Base-by-base conservation (phyloP, 2,113 vertebrate species). In the Callopanchax toddi region DNA sequence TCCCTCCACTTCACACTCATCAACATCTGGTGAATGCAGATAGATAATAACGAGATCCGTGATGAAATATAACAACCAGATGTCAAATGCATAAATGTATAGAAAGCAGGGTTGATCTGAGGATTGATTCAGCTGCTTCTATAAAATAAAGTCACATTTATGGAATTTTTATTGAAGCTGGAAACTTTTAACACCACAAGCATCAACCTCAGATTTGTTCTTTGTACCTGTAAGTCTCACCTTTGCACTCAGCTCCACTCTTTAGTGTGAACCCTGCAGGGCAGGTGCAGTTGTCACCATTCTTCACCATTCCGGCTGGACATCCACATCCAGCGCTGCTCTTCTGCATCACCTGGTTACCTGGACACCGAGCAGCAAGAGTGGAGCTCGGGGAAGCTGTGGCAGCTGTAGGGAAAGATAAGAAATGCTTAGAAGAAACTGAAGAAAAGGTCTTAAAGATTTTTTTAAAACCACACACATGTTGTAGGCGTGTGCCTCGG, bases 1-100 rank as follows among this genome's bases (percentile, higher is more conserved):
- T 7, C 36, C 57, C 13, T 67, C 70, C 42, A 39, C 83, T 21
- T 56, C 74, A 75, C 93, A 93, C 74, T 93, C 93, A 66, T 93
- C 82, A 16, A 89, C 77, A 79, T 93, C 93, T 94, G 81, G 58
- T 0, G 48, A 22, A 46, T 8, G 60, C 18, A 32, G 25, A 71
- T 20, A 54, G 52, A 55, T 58, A 26, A 58, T 4, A 25, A 2
- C 2, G n/a, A 20, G 50, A 52, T 56, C 9, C 21, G 15, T 2
- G 13, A 36, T 25, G 36, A 45, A 21, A 40, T 22, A 17, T 36
- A 17, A 12, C n/a, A 12, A 20, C 17, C 20, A 50, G 40, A 58
- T 48, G 54, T 63, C 42, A 42, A 64, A 52, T 21, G 18, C 44
- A 42, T 32, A 36, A 37, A 37, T 52, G 22, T 39, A 43, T 10